Conservation (phyloP, 2,797 vertebrate genomes). For the Tragopan temminckii region DNA sequence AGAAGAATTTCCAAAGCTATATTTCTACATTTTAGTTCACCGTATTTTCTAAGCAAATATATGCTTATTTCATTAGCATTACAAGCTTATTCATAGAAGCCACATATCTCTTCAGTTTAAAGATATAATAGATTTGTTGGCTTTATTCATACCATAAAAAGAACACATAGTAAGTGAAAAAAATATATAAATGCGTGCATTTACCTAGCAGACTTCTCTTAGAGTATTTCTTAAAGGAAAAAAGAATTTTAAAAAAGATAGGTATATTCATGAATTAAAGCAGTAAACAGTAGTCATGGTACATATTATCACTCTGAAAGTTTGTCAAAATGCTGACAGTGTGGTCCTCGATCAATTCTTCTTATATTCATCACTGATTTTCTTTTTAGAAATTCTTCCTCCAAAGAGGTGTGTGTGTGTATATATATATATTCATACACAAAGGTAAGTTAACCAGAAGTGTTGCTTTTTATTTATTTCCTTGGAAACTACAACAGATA, state of each 20-base stretch:
- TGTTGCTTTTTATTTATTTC: too few relatives aligned
- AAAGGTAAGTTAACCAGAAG: too few relatives aligned
- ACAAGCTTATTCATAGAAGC: not conserved
- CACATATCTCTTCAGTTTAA: not conserved
- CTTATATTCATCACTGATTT: not conserved
- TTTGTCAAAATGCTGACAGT: constrained; percentile 1
- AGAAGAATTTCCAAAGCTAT: not conserved
- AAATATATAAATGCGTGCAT: not conserved
- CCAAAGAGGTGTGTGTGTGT: not conserved
- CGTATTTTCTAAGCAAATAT: constrained; percentile 14
- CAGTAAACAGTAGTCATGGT: not conserved
- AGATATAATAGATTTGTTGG: not conserved
- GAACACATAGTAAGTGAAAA: not conserved
- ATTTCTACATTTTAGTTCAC: not conserved
- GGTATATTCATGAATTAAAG: constrained; percentile 13
- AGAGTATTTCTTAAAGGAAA: not conserved
- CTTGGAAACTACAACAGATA: too few relatives aligned
- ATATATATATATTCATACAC: too few relatives aligned
- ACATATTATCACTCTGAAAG: constrained; percentile 7
- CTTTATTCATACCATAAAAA: not conserved
- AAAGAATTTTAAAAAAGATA: not conserved
- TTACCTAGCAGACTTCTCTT: not conserved
- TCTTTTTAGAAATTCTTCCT: not conserved
- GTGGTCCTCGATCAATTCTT: constrained; percentile 13
- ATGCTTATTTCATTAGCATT: not conserved